Conservation (phyloP, 2,888 invertebrate species). For the Pantelozetes paolii region DNA sequence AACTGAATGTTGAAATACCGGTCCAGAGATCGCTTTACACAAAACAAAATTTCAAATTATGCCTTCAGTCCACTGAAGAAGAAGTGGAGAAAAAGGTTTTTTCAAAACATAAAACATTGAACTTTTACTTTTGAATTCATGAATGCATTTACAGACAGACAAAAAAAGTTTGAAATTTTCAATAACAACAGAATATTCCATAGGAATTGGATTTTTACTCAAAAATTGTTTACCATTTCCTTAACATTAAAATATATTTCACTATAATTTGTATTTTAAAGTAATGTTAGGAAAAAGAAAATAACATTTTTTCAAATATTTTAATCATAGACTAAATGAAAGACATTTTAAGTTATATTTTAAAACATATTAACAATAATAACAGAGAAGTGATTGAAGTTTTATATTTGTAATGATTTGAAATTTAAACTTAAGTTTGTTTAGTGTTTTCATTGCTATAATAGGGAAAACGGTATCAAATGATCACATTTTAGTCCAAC, state of each 20-base stretch:
- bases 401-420: too few relatives aligned
- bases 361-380: too few relatives aligned
- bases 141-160: not conserved
- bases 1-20: conserved; percentile 5
- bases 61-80: not conserved
- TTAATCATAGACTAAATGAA: too few relatives aligned
- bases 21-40: not conserved
- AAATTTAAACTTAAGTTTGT: conserved; percentile 4
- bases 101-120: conserved; percentile 8
- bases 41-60: not conserved
- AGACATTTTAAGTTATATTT: too few relatives aligned
- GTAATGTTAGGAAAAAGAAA: too few relatives aligned
- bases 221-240: too few relatives aligned
- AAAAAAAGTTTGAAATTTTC: not conserved
- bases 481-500: not conserved
- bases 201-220: too few relatives aligned
- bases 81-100: not conserved
- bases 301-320: too few relatives aligned
- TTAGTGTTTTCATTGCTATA: not conserved
- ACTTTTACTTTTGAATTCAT: not conserved
- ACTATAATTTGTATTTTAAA: too few relatives aligned
- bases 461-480: not conserved
- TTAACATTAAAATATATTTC: too few relatives aligned
- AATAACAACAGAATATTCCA: too few relatives aligned
- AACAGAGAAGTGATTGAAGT: too few relatives aligned